phyloP scores from a whole-genome alignment of 2,113 vertebrate genomes.

The Shinisaurus crocodilurus region DNA sequence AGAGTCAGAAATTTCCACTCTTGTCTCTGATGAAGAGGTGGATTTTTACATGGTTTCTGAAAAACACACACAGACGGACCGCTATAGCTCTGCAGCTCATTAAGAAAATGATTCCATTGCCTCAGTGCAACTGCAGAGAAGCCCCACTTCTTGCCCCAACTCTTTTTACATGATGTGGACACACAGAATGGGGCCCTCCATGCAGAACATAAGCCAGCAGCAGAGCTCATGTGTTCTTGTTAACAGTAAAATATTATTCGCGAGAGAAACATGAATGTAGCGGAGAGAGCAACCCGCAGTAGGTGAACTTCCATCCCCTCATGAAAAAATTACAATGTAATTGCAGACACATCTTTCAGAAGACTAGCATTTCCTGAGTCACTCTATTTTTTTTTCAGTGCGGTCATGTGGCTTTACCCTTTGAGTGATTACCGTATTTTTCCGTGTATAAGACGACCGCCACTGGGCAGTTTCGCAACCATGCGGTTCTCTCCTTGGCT shows the following conservation, averaged over 20 bases:
- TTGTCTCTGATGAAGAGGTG: not conserved
- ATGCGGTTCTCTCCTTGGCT: too few species aligned
- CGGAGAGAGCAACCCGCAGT: not conserved
- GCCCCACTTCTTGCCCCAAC: not conserved
- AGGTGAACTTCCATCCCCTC: too few species aligned
- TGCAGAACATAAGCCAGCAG: not conserved
- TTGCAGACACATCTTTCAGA: not conserved
- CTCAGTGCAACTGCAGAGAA: not conserved
- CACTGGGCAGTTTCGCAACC: too few species aligned
- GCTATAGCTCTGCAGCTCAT: not conserved
- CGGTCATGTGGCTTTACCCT: not conserved
- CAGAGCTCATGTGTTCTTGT: not conserved
- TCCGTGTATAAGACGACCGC: too few species aligned
- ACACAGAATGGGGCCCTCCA: too few species aligned
- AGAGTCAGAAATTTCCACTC: not conserved
- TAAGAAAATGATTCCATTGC: not conserved
- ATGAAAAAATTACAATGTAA: too few species aligned
- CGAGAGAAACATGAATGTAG: slow-evolving; percentile 19
- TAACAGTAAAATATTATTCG: not conserved
- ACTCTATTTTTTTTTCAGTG: not conserved
- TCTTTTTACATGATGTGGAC: not conserved
- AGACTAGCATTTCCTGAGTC: not conserved
- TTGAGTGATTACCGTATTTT: not conserved
- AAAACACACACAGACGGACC: not conserved
- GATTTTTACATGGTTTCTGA: not conserved